Conservation (phyloP, 2,888 invertebrate species). For the Cheilosia soror region DNA sequence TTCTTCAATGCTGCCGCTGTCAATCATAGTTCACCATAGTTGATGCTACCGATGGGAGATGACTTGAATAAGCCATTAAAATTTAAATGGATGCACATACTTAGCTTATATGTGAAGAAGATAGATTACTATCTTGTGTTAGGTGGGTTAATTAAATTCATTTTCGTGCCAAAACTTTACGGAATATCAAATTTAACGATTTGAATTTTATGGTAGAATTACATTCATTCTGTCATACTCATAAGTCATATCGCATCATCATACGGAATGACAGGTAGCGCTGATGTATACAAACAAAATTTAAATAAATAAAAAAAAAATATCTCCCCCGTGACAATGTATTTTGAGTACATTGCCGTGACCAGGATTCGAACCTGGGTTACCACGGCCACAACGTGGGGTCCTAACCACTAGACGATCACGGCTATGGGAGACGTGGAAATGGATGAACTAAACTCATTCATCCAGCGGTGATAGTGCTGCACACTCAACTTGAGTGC, state of each 20-base stretch:
- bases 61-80: conserved; percentile 28
- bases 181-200: conserved; percentile 43
- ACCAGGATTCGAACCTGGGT: conserved; percentile 84
- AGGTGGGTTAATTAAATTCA: conserved; percentile 57
- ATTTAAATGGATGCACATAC: conserved; percentile 12
- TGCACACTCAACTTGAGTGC: background rate
- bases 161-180: conserved; percentile 58
- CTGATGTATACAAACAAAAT: background rate
- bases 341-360: conserved; percentile 70
- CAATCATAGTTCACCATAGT: conserved; percentile 4
- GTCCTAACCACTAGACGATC: conserved; percentile 84
- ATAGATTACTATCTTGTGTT: conserved; percentile 37
- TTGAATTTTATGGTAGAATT: conserved; percentile 14
- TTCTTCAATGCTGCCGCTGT: conserved; percentile 24
- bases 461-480: background rate
- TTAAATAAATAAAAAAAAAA: background rate
- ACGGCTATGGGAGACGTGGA: conserved; percentile 78
- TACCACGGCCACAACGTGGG: conserved; percentile 84
- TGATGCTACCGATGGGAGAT: conserved; percentile 18
- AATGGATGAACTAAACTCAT: background rate
- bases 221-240: conserved; percentile 8
- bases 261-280: background rate
- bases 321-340: conserved; percentile 17
- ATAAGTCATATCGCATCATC: background rate
- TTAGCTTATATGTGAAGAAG: conserved; percentile 1